phyloP scores from a whole-genome alignment of 1,140 invertebrate genomes.

The Caenorhabditis brenneri region DNA sequence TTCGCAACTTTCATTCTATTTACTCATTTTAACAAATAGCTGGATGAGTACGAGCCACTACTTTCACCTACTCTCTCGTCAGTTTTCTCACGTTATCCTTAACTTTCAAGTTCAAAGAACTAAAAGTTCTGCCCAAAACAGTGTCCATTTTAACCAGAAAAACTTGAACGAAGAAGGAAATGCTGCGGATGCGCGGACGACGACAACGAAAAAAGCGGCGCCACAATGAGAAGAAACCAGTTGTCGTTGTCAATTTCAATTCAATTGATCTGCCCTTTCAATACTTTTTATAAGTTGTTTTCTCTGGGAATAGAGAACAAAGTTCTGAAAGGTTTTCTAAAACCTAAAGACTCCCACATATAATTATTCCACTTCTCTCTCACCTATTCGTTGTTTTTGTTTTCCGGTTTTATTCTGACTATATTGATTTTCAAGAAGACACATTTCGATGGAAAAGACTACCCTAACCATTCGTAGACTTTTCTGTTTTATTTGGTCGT shows the following conservation, averaged over 20 bases:
- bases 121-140: background rate
- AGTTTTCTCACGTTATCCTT: background rate
- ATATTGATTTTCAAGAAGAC: background rate
- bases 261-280: constrained; percentile 25
- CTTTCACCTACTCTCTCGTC: background rate
- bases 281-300: background rate
- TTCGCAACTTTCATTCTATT: background rate
- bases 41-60: background rate
- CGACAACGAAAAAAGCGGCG: constrained; percentile 29
- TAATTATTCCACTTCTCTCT: background rate
- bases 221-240: constrained; percentile 4
- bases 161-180: background rate
- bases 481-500: background rate
- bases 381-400: background rate
- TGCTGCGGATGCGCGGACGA: background rate
- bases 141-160: background rate
- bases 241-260: background rate
- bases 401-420: background rate
- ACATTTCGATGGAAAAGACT: background rate
- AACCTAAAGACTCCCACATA: background rate
- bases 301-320: background rate
- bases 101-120: constrained; percentile 1
- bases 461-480: background rate
- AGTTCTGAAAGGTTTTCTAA: background rate
- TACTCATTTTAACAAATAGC: background rate